Evolutionary conservation across 2,888 invertebrate species (phyloP), one percentile per base, ranked within the genome.

Genomic region (Shargacucullia verbasci): DNA sequence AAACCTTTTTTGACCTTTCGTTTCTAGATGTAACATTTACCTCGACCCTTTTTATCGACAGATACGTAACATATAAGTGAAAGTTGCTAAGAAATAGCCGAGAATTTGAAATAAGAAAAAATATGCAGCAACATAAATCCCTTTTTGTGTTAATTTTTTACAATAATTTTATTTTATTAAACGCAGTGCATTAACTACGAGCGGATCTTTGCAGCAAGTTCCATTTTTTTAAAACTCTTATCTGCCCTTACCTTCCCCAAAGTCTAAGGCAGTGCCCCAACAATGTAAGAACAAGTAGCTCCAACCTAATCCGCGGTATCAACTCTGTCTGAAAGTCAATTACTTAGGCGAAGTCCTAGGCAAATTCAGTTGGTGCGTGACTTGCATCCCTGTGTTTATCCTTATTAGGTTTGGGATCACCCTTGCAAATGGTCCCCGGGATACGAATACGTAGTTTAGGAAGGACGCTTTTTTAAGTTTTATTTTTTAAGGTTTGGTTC

Each of bases 331-430:
- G 47, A 64, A 76, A 78, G 75, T 77, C 68, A 78, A 78, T 78
- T 78, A 75, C 77, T 62, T 71, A 73, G 68, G 39, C 55, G 55
- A 65, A 71, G 73, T 76, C 63, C 71, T 78, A 78, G 77, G 71
- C 75, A 78, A 77, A 78, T 78, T 78, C 71, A 75, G 61, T 66
- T 56, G 59, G 62, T 72, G 66, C 78, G 77, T 78, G 79, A 75
- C 77, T 78, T 75, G 78, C 77, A 78, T 78, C 67, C 43, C 69
- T 60, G 49, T 75, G 67, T 70, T 73, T 70, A 77, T 67, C 59
- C 71, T 78, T 77, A 78, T 77, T 78, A 71, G 68, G 61, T 78
- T 78, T 75, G 59, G 62, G 47, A 70, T 63, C 70, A 70, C 73
- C 73, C 73, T 73, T 55, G 65, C 71, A 68, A 75, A 68, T 63